Conservation (phyloP, 2,888 invertebrate species). For the Dryobotodes eremita region DNA sequence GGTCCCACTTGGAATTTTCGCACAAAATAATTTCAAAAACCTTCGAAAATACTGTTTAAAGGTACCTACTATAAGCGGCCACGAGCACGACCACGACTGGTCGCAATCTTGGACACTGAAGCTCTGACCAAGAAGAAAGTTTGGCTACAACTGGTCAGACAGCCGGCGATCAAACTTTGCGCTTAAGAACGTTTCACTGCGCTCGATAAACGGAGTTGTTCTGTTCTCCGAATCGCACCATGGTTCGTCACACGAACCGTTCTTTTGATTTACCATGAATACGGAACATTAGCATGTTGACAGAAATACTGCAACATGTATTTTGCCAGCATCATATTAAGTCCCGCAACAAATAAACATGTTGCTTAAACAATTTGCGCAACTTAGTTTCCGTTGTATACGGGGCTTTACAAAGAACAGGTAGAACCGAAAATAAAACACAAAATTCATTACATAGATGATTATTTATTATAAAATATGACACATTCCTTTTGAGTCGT, state of each 20-base stretch:
- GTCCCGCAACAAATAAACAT: background rate
- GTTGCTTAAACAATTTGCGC: background rate
- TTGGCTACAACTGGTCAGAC: background rate
- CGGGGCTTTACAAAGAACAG: background rate
- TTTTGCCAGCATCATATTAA: background rate
- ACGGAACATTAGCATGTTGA: background rate
- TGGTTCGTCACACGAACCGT: too few relatives aligned
- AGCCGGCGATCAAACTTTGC: background rate
- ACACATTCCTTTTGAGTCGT: constrained; percentile 90
- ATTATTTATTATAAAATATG: constrained; percentile 91
- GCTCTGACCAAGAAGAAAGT: background rate
- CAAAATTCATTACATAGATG: constrained; percentile 87
- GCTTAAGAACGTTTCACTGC: too few relatives aligned
- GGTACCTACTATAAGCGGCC: background rate
- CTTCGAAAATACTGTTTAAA: background rate
- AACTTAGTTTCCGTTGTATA: background rate
- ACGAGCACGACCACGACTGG: background rate
- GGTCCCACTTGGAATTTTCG: constrained; percentile 11
- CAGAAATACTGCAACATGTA: background rate
- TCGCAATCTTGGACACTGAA: background rate
- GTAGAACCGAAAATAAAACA: constrained; percentile 73
- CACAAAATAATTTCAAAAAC: background rate
- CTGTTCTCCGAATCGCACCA: too few relatives aligned
- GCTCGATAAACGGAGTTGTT: too few relatives aligned
- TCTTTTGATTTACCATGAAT: too few relatives aligned